Base-by-base conservation (phyloP, 2,113 vertebrate species). In the Xiphias gladius region DNA sequence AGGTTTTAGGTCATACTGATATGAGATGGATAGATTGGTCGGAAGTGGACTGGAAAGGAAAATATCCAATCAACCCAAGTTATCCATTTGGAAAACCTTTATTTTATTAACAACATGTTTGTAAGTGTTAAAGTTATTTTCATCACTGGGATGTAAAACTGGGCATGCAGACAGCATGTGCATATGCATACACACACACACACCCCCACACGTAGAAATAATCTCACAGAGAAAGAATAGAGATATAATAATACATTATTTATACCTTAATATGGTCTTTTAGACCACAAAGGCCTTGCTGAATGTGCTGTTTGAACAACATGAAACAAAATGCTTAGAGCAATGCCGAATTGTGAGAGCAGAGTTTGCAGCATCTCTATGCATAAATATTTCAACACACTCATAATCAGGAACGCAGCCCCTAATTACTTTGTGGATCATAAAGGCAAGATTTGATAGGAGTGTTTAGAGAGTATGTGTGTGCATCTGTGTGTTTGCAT, bases 291-390 rank as follows among this genome's bases (percentile, higher is more conserved):
- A 89, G 71, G 84, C 80, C 57, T 85, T 77, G 75, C 88, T 83
- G 86, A 82, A 83, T 77, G 74, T 83, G 81, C 85, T 86, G 82
- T 91, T 91, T 92, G 87, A 90, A 85, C 75, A 82, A 80, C 87
- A 89, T 90, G 83, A 93, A 91, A 91, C 91, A 87, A 93, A 94
- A 90, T 81, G 90, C 88, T 93, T 24, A 46, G 65, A 87, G 89
- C 88, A n/a, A 79, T 30, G 63, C 79, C 26, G 20, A 80, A 88
- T 83, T 66, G 78, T 68, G 79, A 43, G 69, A 81, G 83, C 58
- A 28, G 73, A 66, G 78, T 86, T 88, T 80, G 82, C 73, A 24
- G 82, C 87, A 68, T 86, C 72, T 86, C 80, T 71, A 35, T 10
- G 43, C 76, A 92, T 91, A 52, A 91, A 93, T 92, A 90, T 93